Evolutionary conservation across 2,113 vertebrate species (phyloP), one percentile per base, ranked within the genome.

Genomic region (Morone saxatilis): DNA sequence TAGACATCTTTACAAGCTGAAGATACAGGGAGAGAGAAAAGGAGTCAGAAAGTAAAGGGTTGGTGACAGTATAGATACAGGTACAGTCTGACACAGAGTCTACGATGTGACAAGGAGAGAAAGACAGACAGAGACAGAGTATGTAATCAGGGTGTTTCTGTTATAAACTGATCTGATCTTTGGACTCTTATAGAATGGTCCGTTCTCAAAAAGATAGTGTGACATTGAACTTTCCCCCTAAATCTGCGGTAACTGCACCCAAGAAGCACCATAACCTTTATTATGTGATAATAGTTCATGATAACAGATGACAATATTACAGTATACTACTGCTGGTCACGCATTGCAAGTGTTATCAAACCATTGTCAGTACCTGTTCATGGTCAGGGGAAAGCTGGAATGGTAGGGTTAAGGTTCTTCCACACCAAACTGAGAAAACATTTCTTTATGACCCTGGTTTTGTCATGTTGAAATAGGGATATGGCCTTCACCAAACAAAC

Each of bases 1-100:
- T 69, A 45, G 53, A 82, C 92, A 93, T 95, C n/a, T 73, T 90
- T 10, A 79, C 77, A 84, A 43, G 31, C 31, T 31, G 2, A 31
- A 31, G 31, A 31, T 31, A 31, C 2, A 65, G 8, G 43, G 20
- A 65, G 12, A 65, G n/a, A 31, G 22, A 63, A 53, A 19, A 10
- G 2, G 11, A 60, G 25, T 40, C 20, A 1, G 48, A 51, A 16
- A 78, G 19, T 36, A 40, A 61, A 45, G 43, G 1, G 51, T 31
- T 31, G 31, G 31, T 31, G 31, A 31, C 31, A 31, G 31, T 31
- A 73, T 3, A 45, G 16, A 53, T 12, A 25, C n/a, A 14, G 8
- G 40, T 7, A 7, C 16, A 56, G 68, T 72, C 50, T 48, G 19
- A 50, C 40, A 57, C 10, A 38, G 36, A 82, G 48, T 54, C 54